Evolutionary conservation across 2,113 vertebrate genomes (phyloP), one percentile per base, ranked within the genome.

Genomic region (Xenopus laevis): DNA sequence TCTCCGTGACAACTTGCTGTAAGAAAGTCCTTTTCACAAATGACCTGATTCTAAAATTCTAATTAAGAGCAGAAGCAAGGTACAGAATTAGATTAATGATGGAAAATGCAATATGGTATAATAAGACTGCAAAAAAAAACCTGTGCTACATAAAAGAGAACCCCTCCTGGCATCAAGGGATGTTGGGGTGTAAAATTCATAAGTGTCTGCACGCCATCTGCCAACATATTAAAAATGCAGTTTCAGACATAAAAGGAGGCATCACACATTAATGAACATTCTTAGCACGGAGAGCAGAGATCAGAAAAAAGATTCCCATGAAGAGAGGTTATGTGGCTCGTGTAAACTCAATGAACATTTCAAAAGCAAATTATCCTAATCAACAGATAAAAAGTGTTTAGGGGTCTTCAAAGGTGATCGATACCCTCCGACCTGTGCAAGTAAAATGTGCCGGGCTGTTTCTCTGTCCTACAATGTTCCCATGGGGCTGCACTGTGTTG

Each of bases 191-290:
- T 85, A 81, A 84, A 85, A 81, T 66, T 80, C 20, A 0, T 75
- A 71, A 82, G 66, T 80, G 50, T 81, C 81, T 79, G 78, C 71
- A 77, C 30, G 45, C 84, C 80, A 72, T 84, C 84, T 88, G 81
- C 81, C 82, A 83, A 71, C 71, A 71, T 72, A 86, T 82, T 81
- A 82, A 86, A 89, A 84, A 83, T 72, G 78, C 63, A 82, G 65
- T 82, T 82, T 46, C 61, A 80, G 79, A 66, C 82, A 85, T 79
- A 84, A 74, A 81, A 71, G 66, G 68, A 82, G 85, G 62, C 79
- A 80, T 40, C 81, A 78, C 62, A 81, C 85, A 83, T 81, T 78
- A 79, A 78, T 75, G 69, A 83, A 73, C 68, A 71, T 70, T 82
- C 65, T 40, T 12, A 84, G 69, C 57, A 78, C 71, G 61, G 84